A percentile compares a stretch with the other conserved stretches of the same genome.
phyloP scores from a whole-genome alignment of 2,113 vertebrate species.

The Callipepla squamata region DNA sequence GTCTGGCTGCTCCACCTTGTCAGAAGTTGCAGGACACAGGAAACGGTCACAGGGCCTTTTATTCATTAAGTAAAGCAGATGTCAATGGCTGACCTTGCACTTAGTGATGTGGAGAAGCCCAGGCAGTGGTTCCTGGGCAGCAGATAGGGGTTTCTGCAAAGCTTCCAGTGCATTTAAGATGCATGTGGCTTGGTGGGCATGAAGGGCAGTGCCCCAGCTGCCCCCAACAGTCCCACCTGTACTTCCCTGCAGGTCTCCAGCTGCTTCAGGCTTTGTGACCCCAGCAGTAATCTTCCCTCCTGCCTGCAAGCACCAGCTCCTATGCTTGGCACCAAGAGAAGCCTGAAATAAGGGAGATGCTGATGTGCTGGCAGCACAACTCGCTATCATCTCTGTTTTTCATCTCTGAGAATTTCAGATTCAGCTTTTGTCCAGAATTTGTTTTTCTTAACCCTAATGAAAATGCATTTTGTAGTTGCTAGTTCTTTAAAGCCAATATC shows the following conservation, averaged over 20 bases:
- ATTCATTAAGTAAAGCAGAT: neutral
- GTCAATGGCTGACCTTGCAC: neutral
- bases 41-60: neutral
- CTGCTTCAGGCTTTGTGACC: neutral
- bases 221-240: neutral
- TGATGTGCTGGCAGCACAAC: neutral
- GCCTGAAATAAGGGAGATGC: neutral
- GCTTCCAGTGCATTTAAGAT: neutral
- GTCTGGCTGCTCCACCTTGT: neutral
- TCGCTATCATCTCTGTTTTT: neutral
- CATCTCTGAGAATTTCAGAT: neutral
- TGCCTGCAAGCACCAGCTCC: neutral
- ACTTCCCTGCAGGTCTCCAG: neutral
- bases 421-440: neutral
- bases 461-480: neutral
- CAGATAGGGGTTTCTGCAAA: neutral
- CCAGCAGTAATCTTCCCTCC: neutral
- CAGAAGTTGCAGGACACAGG: neutral
- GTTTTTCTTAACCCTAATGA: neutral
- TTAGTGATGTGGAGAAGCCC: neutral
- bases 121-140: neutral
- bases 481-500: neutral
- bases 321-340: neutral
- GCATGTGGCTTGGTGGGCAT: neutral
- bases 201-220: neutral